Base-by-base conservation (phyloP, 2,888 invertebrate genomes). In the Barypeithes pellucidus region DNA sequence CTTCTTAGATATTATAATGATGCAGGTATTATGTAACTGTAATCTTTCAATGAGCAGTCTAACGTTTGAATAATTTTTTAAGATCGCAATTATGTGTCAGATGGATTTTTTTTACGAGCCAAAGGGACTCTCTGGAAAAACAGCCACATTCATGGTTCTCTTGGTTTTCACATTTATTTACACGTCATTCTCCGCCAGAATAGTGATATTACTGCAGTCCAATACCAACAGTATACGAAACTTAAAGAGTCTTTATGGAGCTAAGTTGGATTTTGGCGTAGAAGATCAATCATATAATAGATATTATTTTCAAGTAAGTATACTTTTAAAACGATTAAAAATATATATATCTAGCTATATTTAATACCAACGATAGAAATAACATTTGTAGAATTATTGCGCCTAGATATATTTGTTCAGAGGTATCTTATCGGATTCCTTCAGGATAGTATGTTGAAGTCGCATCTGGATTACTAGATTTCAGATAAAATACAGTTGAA, bases 221-320 rank as follows among this genome's bases (percentile, higher is more conserved):
- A 74, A 60, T 20, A 70, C 70, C 9, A 67, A 74, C 24, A 36
- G 29, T 16, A 70, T 74, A 24, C 45, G 45, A 16, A 60, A 66
- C 36, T 18, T 74, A 24, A 18, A 61, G 20, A 41, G 29, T 8
- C 22, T 74, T 20, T 74, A 74, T 57, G 52, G 20, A 2, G 62
- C 74, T 0, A 67, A 67, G 22, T 63, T 74, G 20, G 74, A 74
- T 62, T 68, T 74, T 22, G 74, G 67, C n/a, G 70, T 74, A 12
- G 74, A 74, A 33, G 52, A 70, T 43, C 60, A 60, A 16, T 41
- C 54, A 9, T 74, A 39, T 54, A 70, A 74, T 41, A 29, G 22
- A 33, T 67, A 66, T 39, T 74, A 67, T 36, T 70, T 74, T 39
- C 47, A 12, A 39, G 74, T 71, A 66, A 62, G 62, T 45, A 43